A percentile compares a stretch with the other conserved stretches of the same genome.
Conservation (phyloP, 2,113 vertebrate genomes). For the Melanerpes aurifrons region DNA sequence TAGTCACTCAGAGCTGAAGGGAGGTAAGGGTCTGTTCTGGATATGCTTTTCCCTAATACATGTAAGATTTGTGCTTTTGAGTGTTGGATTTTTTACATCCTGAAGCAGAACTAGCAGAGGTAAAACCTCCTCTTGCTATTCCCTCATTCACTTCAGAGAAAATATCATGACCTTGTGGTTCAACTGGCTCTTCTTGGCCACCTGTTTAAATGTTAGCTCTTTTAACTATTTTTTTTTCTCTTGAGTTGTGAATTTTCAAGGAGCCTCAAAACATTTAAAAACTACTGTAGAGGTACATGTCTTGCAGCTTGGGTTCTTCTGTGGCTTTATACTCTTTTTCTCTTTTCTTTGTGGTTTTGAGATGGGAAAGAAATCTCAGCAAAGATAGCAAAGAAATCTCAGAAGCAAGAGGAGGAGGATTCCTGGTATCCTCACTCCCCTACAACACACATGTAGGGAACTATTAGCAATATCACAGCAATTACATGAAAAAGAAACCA, state of each 20-base stretch:
- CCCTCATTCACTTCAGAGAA: slow-evolving; percentile 2
- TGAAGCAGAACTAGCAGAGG: not conserved
- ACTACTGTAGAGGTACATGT: not conserved
- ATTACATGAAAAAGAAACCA: not conserved
- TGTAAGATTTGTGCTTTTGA: not conserved
- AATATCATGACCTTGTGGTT: not conserved
- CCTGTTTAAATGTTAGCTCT: not conserved
- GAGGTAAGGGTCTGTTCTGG: slow-evolving; percentile 4
- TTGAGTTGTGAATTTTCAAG: not conserved
- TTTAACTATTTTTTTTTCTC: not conserved
- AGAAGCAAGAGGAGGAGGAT: not conserved
- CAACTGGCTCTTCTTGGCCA: not conserved
- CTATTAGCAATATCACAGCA: not conserved
- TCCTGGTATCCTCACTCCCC: not conserved
- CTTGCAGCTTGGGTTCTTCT: not conserved
- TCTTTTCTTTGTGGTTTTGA: not conserved
- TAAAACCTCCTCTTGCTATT: not conserved
- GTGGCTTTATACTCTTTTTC: not conserved
- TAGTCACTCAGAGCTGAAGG: not conserved
- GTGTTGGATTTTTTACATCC: not conserved
- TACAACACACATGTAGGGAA: not conserved
- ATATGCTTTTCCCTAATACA: slow-evolving; percentile 4
- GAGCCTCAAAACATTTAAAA: not conserved
- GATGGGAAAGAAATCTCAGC: not conserved
- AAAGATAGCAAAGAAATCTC: not conserved